Evolutionary conservation across 2,797 vertebrate genomes (phyloP).

Genomic region (Pangasius krempfi): DNA sequence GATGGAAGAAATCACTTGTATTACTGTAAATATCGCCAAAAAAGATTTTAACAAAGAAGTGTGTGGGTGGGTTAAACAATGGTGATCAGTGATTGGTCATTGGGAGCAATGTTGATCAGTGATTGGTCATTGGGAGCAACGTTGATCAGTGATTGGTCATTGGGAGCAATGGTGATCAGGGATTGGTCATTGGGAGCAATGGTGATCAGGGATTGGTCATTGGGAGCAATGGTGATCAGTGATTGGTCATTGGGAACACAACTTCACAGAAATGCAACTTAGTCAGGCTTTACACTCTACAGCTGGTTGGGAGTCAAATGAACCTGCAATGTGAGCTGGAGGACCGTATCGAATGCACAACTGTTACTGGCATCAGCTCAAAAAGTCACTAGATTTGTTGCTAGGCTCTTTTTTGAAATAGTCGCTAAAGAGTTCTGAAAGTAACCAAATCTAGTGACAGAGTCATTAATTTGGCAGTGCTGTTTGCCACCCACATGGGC

Average conservation of each 20-base stretch:
- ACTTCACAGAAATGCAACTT: neutral
- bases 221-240: no score
- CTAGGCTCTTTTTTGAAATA: neutral
- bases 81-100: no score
- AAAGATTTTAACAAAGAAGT: neutral
- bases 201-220: no score
- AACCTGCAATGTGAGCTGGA: conserved; percentile 8
- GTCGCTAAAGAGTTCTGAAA: neutral
- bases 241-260: no score
- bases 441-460: neutral
- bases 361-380: neutral
- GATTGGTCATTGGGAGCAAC: no score
- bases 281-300: neutral
- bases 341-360: neutral
- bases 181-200: no score
- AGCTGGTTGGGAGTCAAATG: neutral
- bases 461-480: neutral
- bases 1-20: neutral
- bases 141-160: no score
- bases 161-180: no score
- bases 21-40: neutral
- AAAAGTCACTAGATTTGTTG: neutral
- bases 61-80: neutral
- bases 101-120: no score
- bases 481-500: neutral